Evolutionary conservation across 2,113 vertebrate species (phyloP), one percentile per base, ranked within the genome.

Genomic region (Nyctibius bracteatus): DNA sequence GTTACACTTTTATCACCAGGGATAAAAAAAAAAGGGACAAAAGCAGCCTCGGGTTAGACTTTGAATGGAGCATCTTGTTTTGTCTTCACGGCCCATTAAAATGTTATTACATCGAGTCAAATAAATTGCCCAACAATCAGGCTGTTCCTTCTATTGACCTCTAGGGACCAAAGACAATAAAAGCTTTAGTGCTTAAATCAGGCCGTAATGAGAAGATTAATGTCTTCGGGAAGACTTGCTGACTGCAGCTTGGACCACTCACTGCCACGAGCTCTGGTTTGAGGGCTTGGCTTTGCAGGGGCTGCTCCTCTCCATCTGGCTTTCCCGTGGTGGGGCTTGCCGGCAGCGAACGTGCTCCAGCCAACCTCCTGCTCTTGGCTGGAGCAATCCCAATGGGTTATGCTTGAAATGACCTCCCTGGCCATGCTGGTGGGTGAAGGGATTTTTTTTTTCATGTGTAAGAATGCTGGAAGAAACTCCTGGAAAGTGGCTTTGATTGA

Each of bases 91-190:
- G 78, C 58, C 78, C 81, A 30, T 92, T 92, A 81, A 88, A 39
- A 83, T 62, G 74, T 78, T 91, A 74, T 83, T 86, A 27, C 84
- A 87, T 22, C 0, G 0, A 84, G 49, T 81, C 73, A 73, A 93
- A 86, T 52, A 62, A 97, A 96, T 94, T 82, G 81, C 85, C 66
- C 87, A 75, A 65, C 73, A 77, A 70, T 87, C 58, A 65, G 85
- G 35, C 74, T 7, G 0, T 87, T 93, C 65, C 71, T 90, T 68
- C 46, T 77, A 7, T 66, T 46, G 74, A 90, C 94, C 94, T 90
- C 87, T 43, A 80, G 95, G 81, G 94, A 94, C 37, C 0, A 1
- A 51, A 85, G 71, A 92, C 81, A 96, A 55, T 88, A 90, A 68
- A 86, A 91, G 35, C 71, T 62, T 20, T 31, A 73, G 81, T 7